Base-by-base conservation (phyloP, 1,140 invertebrate genomes). In the Meloidogyne floridensis region DNA sequence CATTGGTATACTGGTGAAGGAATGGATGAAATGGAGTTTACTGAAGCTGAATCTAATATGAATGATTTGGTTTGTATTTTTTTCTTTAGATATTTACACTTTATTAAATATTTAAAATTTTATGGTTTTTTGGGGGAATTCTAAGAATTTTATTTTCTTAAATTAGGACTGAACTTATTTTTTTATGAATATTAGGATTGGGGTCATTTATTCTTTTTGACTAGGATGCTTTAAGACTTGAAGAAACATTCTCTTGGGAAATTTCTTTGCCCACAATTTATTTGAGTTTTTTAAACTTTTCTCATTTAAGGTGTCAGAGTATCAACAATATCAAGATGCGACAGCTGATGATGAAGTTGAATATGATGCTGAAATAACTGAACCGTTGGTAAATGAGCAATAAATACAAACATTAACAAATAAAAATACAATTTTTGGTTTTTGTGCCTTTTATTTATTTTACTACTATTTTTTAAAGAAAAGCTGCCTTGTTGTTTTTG, bases 1-100 rank as follows among this genome's bases (percentile, higher is more conserved):
- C 95, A 96, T 92, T 96, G 95, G 95, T 94, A 94, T 93, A 94
- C 91, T 11, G 91, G 91, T 43, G 91, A 92, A 85, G 91, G 92
- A 18, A 93, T 93, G 92, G 92, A 93, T 84, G 92, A 92, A 85
- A 92, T 92, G 92, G 92, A 93, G 90, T 93, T 93, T 90, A 93
- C 93, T 70, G 93, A 93, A 91, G 93, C 93, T 54, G 93, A 93
- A 88, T 93, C 92, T 70, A 94, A 94, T 91, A 94, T 94, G 93
- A 94, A 94, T 86, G 94, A 95, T 87, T 90, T 95, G 87, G 95
- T 96, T 91, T 65, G 59, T 65, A 6, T 2, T n/a, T 94, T 94
- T 82, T 65, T 59, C 32, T 32, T 32, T 32, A 32, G 32, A 15
- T 9, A 54, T 11, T 54, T 54, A 3, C 10, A 9, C 53, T 54